A percentile compares a stretch with the other conserved stretches of the same genome.
These are phyloP conservation scores for Drosophila watanabei DNA, from an alignment of 1,140 invertebrate genomes.

Conservation along the genomic window DNA sequence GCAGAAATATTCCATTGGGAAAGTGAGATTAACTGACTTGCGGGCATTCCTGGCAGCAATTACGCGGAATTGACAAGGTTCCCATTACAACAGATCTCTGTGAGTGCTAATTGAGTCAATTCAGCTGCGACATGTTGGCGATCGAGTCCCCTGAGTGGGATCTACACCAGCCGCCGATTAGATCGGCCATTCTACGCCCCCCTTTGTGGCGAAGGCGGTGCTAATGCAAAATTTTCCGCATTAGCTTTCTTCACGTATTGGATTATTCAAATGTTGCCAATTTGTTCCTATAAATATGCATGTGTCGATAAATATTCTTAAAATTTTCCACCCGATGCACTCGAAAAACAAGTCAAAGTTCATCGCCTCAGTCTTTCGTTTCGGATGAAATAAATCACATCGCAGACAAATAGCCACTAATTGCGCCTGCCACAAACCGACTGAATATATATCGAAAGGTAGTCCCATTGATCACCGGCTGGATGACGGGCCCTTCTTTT, in stretches of 20 bases:
- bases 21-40: slow-evolving; percentile 5
- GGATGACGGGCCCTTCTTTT: slow-evolving; percentile 25
- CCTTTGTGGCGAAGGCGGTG: neutral
- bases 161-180: slow-evolving; percentile 3
- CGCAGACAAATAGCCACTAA: slow-evolving; percentile 29
- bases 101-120: slow-evolving; percentile 41
- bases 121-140: slow-evolving; percentile 10
- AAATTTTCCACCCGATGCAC: slow-evolving; percentile 3
- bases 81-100: slow-evolving; percentile 21
- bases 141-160: slow-evolving; percentile 16
- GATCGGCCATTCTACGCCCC: slow-evolving; percentile 19
- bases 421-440: slow-evolving; percentile 42
- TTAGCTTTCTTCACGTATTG: slow-evolving; percentile 28
- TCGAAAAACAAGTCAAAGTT: slow-evolving; percentile 61
- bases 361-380: slow-evolving; percentile 69
- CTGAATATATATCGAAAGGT: neutral
- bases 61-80: slow-evolving; percentile 27
- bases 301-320: slow-evolving; percentile 11
- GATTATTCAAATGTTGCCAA: slow-evolving; percentile 38
- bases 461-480: slow-evolving; percentile 20
- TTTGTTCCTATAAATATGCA: slow-evolving; percentile 48
- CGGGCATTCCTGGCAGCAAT: slow-evolving; percentile 48
- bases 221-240: slow-evolving; percentile 26
- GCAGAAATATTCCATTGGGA: slow-evolving; percentile 36
- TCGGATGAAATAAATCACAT: slow-evolving; percentile 35